Evolutionary conservation across 2,888 invertebrate species (phyloP).

Genomic region (Apotomis capreana): DNA sequence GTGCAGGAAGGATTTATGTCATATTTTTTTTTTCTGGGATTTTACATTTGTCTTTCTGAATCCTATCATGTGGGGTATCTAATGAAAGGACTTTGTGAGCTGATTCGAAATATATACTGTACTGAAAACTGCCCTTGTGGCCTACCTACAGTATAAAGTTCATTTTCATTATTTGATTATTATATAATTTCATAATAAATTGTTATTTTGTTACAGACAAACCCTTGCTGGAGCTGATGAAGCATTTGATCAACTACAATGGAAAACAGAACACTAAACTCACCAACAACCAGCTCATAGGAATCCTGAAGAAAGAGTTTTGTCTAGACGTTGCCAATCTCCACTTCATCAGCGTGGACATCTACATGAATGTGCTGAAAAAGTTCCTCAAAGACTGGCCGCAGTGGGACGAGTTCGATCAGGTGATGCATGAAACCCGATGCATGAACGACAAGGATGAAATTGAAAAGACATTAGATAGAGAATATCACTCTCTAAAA

Average conservation of each 20-base stretch:
- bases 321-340: slow-evolving; percentile 53
- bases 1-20: too few species aligned
- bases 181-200: not conserved
- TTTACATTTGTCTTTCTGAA: too few species aligned
- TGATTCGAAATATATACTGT: too few species aligned
- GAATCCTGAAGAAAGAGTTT: slow-evolving; percentile 66
- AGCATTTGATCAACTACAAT: slow-evolving; percentile 61
- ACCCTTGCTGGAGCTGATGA: slow-evolving; percentile 66
- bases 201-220: slow-evolving; percentile 54
- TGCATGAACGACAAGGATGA: slow-evolving; percentile 46
- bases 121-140: too few species aligned
- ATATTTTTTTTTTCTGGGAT: too few species aligned
- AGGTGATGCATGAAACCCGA: slow-evolving; percentile 54
- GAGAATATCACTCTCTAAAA: slow-evolving; percentile 61
- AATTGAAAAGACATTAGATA: slow-evolving; percentile 54
- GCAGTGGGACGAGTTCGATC: slow-evolving; percentile 69
- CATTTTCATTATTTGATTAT: too few species aligned
- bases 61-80: too few species aligned
- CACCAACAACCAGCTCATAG: slow-evolving; percentile 65
- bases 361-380: slow-evolving; percentile 68
- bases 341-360: slow-evolving; percentile 64
- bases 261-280: slow-evolving; percentile 65
- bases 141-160: too few species aligned
- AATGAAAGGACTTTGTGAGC: too few species aligned
- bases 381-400: slow-evolving; percentile 74